These are phyloP conservation scores for Gallinago stenura DNA, from an alignment of 2,797 vertebrate species.

Conservation along the genomic window DNA sequence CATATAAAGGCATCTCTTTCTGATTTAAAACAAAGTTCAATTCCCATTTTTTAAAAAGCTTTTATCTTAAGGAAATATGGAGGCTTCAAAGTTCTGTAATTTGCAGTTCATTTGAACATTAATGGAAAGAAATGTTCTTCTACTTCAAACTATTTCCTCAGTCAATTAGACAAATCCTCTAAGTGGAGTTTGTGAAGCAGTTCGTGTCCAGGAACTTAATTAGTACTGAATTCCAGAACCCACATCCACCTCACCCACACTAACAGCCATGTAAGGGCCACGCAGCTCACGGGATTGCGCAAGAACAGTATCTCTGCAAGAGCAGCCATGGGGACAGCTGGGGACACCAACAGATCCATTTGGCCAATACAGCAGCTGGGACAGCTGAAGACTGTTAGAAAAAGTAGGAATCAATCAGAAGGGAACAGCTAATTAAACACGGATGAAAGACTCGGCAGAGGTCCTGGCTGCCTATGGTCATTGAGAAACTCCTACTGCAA, in stretches of 20 bases:
- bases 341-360: background rate
- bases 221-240: slow-evolving; percentile 66
- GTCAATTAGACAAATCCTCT: slow-evolving; percentile 82
- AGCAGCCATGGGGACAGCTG: background rate
- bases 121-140: slow-evolving; percentile 80
- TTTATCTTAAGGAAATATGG: slow-evolving; percentile 78
- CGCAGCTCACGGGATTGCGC: rapidly evolving
- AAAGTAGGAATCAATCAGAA: background rate
- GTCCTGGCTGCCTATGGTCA: background rate
- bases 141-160: slow-evolving; percentile 80
- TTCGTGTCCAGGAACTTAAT: slow-evolving; percentile 78
- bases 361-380: background rate
- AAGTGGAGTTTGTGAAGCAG: slow-evolving; percentile 75
- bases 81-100: slow-evolving; percentile 72
- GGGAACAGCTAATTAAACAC: background rate
- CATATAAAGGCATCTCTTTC: slow-evolving; percentile 65
- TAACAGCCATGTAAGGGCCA: background rate
- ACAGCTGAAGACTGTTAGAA: background rate
- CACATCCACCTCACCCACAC: slow-evolving; percentile 37
- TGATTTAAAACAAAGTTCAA: slow-evolving; percentile 67
- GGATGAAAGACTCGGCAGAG: background rate
- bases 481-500: background rate
- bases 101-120: slow-evolving; percentile 79
- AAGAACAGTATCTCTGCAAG: too few relatives aligned
- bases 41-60: slow-evolving; percentile 55